phyloP scores from a whole-genome alignment of 2,888 invertebrate genomes.

The Rosalia funebris region DNA sequence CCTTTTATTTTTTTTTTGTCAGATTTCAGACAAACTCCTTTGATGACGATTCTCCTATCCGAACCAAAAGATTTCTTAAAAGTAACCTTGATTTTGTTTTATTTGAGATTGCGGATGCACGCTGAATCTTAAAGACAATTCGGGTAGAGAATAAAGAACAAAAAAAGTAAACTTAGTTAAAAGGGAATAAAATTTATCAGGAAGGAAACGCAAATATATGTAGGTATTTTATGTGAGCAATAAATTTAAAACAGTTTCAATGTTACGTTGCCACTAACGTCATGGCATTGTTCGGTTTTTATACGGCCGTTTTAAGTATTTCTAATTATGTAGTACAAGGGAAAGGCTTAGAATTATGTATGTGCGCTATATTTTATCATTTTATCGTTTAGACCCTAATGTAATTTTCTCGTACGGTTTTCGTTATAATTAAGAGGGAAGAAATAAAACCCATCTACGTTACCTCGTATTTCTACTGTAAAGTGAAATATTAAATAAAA shows the following conservation, averaged over 20 bases:
- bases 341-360: conserved; percentile 8
- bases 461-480: not conserved
- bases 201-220: conserved; percentile 14
- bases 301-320: conserved; percentile 1
- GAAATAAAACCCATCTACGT: conserved; percentile 3
- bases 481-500: not conserved
- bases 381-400: conserved; percentile 17
- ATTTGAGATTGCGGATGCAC: conserved; percentile 32
- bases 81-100: conserved; percentile 48
- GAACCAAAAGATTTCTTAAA: conserved; percentile 30
- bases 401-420: conserved; percentile 14
- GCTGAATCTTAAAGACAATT: conserved; percentile 23
- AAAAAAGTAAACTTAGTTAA: conserved; percentile 9
- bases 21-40: conserved; percentile 9
- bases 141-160: not conserved
- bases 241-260: conserved; percentile 1
- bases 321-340: conserved; percentile 7
- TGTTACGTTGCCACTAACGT: not conserved
- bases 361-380: conserved; percentile 7
- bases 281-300: not conserved
- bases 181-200: not conserved
- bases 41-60: conserved; percentile 15
- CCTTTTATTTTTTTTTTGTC: conserved; percentile 2
- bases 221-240: conserved; percentile 1
- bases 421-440: conserved; percentile 9